These are phyloP conservation scores for Siniperca undulata DNA, from an alignment of 2,797 vertebrate species.

Conservation along the genomic window DNA sequence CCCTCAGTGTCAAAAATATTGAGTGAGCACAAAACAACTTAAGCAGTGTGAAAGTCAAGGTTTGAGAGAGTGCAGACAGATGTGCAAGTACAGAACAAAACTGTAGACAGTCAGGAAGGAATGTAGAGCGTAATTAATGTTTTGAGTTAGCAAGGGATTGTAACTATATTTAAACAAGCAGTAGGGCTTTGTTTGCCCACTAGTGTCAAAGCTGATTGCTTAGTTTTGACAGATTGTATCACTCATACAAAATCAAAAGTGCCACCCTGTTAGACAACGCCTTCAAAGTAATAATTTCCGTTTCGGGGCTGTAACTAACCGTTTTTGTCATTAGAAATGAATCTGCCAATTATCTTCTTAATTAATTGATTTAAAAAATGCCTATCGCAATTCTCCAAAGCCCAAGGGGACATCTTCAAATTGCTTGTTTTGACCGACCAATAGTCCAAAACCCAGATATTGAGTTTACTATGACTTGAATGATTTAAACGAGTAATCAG, in stretches of 20 bases:
- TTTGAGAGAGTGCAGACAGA: neutral
- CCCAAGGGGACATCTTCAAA: neutral
- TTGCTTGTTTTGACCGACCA: neutral
- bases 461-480: too few species aligned
- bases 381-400: neutral
- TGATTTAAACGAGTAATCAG: neutral
- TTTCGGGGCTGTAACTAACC: neutral
- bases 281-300: too few species aligned
- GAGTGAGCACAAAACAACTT: slow-evolving; percentile 14
- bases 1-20: neutral
- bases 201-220: neutral
- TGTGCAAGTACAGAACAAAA: neutral
- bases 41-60: neutral
- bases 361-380: neutral
- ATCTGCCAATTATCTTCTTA: neutral
- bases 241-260: neutral
- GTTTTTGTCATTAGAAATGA: neutral
- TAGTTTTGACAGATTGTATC: neutral
- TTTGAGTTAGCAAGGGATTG: neutral
- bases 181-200: neutral
- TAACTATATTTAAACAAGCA: neutral
- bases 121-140: neutral
- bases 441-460: neutral
- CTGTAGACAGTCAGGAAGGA: too few species aligned
- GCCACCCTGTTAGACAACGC: neutral